Conservation (phyloP, 2,113 vertebrate genomes). For the human region GRCh38 chr3:193257001-193257500, state of each 20-base stretch:
- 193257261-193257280: background rate
- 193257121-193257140: background rate
- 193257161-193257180: background rate
- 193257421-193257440: background rate
- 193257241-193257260: background rate
- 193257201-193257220: background rate
- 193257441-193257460: background rate
- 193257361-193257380: background rate
- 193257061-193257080: background rate
- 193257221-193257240: background rate
- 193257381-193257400: background rate
- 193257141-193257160: background rate
- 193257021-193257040: background rate
- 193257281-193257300: background rate
- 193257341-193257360: background rate
- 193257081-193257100: background rate
- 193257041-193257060: background rate
- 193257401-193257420: background rate
- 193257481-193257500: too few relatives aligned
- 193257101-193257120: background rate
- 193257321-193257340: background rate
- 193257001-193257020: background rate
- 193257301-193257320: background rate
- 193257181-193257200: background rate
- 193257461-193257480: too few relatives aligned